A percentile compares a stretch with the other conserved stretches of the same genome.
phyloP scores from a whole-genome alignment of 2,113 vertebrate genomes.

The Chinchilla lanigera region DNA sequence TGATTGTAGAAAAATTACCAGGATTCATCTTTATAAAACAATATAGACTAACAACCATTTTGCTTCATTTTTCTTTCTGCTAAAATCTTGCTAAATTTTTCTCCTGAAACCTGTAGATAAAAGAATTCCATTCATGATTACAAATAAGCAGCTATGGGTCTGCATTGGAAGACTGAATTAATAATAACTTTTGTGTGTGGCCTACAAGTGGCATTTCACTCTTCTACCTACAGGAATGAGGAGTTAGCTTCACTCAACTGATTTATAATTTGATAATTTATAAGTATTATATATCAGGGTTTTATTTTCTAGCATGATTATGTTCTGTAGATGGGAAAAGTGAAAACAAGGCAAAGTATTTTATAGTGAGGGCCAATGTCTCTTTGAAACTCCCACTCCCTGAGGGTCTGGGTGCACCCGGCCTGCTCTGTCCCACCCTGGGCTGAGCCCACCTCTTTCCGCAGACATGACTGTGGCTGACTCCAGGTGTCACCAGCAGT shows the following conservation, averaged over 20 bases:
- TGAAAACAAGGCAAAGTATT: background rate
- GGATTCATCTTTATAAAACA: slow-evolving; percentile 17
- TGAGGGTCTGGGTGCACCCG: background rate
- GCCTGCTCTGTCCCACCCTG: background rate
- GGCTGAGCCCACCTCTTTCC: background rate
- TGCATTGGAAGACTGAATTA: background rate
- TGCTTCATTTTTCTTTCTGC: slow-evolving; percentile 38
- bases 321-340: background rate
- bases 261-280: background rate
- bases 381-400: background rate
- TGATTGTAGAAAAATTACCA: background rate
- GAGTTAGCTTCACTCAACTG: background rate
- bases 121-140: slow-evolving; percentile 26
- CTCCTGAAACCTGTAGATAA: background rate
- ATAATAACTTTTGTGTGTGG: background rate
- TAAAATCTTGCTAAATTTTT: slow-evolving; percentile 49
- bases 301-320: slow-evolving; percentile 8
- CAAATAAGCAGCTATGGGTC: background rate
- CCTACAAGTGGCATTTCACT: background rate
- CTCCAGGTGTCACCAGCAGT: background rate
- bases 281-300: background rate
- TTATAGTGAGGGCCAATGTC: background rate
- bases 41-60: background rate
- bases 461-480: background rate
- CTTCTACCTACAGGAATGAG: background rate